Evolutionary conservation across 2,888 invertebrate genomes (phyloP), one percentile per base, ranked within the genome.

Genomic region (Drosophila koepferae): DNA sequence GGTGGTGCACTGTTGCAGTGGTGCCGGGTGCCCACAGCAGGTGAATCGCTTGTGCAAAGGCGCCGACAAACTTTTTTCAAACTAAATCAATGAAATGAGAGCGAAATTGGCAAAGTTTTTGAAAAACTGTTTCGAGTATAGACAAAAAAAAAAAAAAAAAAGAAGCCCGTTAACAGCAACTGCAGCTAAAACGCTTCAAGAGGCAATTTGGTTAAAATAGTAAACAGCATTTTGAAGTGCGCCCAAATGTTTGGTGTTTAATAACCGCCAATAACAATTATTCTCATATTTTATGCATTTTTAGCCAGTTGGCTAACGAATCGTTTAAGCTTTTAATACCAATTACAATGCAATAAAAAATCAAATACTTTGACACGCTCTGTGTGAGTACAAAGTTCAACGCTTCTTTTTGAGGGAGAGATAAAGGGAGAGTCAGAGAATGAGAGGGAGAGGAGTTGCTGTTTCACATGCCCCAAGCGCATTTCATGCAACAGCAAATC

Each of bases 401-500:
- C 20, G 44, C 23, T 34, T 28, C 28, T 28, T 6, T 28, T 28
- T 28, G 5, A 28, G 1, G 28, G 5, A 28, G 28, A 28, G 6
- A 28, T 28, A 28, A 0, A 6, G 6, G 6, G 28, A 6, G 28
- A 28, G 23, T 2, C 3, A 5, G 28, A 28, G 28, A 6, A n/a
- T n/a, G 28, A 28, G 28, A 5, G 28, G 28, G 28, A 6, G 28
- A 1, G 6, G 5, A 28, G 6, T 28, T 28, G 28, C n/a, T 18
- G 14, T 28, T 63, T 20, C 20, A 51, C 41, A 53, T 53, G 38
- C 12, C 46, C 20, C n/a, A 9, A 40, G n/a, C 36, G 16, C 40
- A 40, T 65, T 20, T 54, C 46, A 55, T 54, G 66, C 54, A 66
- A 48, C 40, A 48, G 16, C n/a, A 38, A 18, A 53, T 64, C 40